Evolutionary conservation across 2,113 vertebrate genomes (phyloP), one percentile per base, ranked within the genome.

Genomic region (human (Homo sapiens)): DNA sequence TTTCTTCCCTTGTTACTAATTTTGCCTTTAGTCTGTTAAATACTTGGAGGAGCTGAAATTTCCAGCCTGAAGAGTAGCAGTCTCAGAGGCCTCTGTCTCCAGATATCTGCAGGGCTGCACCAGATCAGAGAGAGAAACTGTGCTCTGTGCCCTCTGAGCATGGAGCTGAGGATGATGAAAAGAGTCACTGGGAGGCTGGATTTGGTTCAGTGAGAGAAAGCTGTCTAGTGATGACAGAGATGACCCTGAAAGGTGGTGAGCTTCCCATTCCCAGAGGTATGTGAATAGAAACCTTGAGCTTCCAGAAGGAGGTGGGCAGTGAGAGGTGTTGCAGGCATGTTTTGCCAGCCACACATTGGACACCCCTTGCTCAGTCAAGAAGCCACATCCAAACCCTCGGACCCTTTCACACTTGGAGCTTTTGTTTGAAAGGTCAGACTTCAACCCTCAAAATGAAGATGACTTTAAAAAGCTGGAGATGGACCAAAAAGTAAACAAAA

Each of bases 361-460:
- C 14, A 8, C 14, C 50, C 18, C 50, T 75, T 25, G 66, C 59
- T 87, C 12, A 3, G 52, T n/a, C 80, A 66, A 43, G 72, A 45
- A 79, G 57, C 68, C 68, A 78, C 92, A 90, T 52, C 40, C n/a
- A 88, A 72, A 61, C 43, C 7, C 38, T 6, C 35, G 23, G 23
- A 27, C 57, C 78, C 32, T 55, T 89, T 73, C 72, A 75, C 10
- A 8, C 27, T 59, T 48, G 30, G 45, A 48, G 25, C 48, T 81
- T 93, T 75, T 52, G 32, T 61, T 38, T 27, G 55, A 95, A 96
- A 96, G 70, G 87, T 85, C 83, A 94, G 88, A 89, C 52, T 84
- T 93, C 81, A 79, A 66, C 43, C 59, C 96, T 78, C 87, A 83
- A 43, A 81, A 90, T 64, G 57, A 89, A 96, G 78, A 93, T 50